Percentiles rank a stretch among this genome's conserved stretches.
Conservation (phyloP, 1,140 invertebrate genomes). For the Aphis gossypii region DNA sequence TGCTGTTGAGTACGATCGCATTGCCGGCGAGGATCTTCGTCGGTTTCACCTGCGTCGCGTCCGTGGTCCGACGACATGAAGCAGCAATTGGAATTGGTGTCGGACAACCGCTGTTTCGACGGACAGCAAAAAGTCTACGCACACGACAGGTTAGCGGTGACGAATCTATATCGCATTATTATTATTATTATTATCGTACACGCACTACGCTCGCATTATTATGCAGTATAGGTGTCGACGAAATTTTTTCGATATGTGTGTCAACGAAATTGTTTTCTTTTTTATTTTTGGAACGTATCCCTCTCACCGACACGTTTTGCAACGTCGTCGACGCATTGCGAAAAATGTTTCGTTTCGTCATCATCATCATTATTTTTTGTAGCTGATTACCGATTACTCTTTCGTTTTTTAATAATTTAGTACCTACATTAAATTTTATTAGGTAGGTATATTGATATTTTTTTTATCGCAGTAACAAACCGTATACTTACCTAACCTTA, state of each 20-base stretch:
- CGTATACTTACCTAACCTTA: no score
- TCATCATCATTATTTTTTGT: not conserved
- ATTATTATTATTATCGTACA: no score
- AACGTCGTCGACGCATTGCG: not conserved
- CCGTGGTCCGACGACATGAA: not conserved
- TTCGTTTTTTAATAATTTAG: not conserved
- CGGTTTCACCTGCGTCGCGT: not conserved
- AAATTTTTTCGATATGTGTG: no score
- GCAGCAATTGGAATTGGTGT: not conserved
- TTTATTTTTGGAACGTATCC: not conserved
- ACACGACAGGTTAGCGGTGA: slow-evolving; percentile 73
- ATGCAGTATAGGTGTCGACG: not conserved
- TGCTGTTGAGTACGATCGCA: not conserved
- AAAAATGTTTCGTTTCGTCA: not conserved
- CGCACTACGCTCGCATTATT: not conserved
- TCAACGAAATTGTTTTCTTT: not conserved
- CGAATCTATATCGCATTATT: not conserved
- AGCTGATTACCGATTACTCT: not conserved
- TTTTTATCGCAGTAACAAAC: not conserved
- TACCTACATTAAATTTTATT: not conserved
- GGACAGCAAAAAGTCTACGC: slow-evolving; percentile 86
- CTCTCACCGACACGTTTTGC: not conserved
- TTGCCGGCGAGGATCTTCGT: not conserved
- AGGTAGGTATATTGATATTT: not conserved
- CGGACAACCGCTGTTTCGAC: slow-evolving; percentile 68